phyloP scores from a whole-genome alignment of 2,113 vertebrate genomes.

The Carassius gibelio region DNA sequence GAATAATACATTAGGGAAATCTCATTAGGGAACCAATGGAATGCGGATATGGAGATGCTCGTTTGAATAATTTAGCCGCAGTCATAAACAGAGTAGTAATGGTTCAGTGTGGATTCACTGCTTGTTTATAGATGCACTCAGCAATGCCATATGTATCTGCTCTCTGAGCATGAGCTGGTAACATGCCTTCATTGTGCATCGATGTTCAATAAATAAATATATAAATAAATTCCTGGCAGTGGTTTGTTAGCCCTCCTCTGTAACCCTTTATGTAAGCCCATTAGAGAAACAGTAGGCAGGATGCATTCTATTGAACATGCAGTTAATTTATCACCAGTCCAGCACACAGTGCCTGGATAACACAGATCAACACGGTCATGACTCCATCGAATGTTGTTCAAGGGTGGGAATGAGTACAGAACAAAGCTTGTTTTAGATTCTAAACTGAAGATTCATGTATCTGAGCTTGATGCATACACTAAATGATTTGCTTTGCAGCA shows the following conservation, averaged over 20 bases:
- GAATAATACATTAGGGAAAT: not conserved
- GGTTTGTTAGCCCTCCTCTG: not conserved
- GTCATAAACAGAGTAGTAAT: not conserved
- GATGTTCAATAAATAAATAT: constrained; percentile 1
- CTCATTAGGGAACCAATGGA: not conserved
- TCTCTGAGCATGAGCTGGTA: not conserved
- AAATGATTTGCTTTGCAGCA: too few relatives aligned
- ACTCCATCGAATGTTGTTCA: not conserved
- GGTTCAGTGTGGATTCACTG: not conserved
- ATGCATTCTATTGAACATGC: not conserved
- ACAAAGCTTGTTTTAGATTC: not conserved
- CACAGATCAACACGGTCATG: not conserved
- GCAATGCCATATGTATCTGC: not conserved
- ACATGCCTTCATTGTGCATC: not conserved
- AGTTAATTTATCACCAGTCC: constrained; percentile 45
- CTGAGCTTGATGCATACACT: too few relatives aligned
- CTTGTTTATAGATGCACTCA: not conserved
- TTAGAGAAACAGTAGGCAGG: constrained; percentile 19
- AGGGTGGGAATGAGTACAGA: not conserved
- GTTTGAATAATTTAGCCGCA: not conserved
- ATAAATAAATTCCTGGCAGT: not conserved
- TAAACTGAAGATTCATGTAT: not conserved
- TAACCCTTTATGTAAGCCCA: not conserved
- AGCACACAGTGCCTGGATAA: not conserved
- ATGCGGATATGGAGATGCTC: not conserved